Evolutionary conservation across 2,113 vertebrate genomes (phyloP), one percentile per base, ranked within the genome.

Genomic region (Epinephelus cyanopodus): DNA sequence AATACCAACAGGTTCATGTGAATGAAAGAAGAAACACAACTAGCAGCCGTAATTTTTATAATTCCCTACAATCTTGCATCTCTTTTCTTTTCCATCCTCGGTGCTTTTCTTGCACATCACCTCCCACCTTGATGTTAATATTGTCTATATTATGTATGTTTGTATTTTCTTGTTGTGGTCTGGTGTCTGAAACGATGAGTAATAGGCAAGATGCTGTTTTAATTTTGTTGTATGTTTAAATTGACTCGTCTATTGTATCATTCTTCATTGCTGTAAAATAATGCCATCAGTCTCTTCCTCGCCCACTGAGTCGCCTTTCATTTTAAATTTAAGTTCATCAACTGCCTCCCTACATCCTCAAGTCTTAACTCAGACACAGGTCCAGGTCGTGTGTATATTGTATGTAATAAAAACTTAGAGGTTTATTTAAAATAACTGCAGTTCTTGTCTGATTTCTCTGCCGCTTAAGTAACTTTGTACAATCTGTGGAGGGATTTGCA

Each of bases 391-490:
- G 84, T 94, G 87, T 88, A 87, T 83, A 90, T 62, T 90, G 70
- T 81, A 83, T 74, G 72, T 73, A 95, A 95, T 95, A 94, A 94
- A 95, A 86, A 78, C 72, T 79, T 80, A 82, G 66, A 88, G 83
- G 87, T 94, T 93, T 92, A 87, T 92, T 93, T 92, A 81, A 92
- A 83, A 86, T 82, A 80, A 75, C 52, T 14, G 15, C 45, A 39
- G 14, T 56, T 64, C 4, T 58, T 74, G 25, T 39, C 27, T 75
- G 52, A 90, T 71, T 90, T 77, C 61, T 87, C 70, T 70, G 62
- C 61, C 29, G 60, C 39, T 81, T 73, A 73, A 81, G 84, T 77
- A 72, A 81, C 65, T 62, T 58, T 62, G 27, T 15, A 13, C 76
- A 81, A 88, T 91, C 82, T 88, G 77, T 23, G 66, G 76, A 23